Conservation (phyloP, 2,113 vertebrate genomes). For the Heterocephalus glaber region DNA sequence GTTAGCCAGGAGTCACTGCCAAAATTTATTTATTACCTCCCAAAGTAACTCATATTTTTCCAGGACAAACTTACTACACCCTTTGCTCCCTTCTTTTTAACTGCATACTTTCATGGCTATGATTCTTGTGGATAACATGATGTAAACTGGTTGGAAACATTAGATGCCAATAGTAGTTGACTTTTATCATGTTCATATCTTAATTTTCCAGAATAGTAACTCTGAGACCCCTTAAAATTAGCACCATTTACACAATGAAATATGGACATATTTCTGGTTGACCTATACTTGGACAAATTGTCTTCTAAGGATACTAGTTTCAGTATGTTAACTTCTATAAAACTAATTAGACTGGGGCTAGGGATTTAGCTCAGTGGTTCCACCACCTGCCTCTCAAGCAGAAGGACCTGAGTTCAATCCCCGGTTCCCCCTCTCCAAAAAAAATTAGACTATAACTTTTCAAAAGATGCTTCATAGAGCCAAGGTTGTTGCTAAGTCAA, state of each 20-base stretch:
- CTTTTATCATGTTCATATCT: constrained; percentile 37
- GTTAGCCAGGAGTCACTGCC: constrained; percentile 37
- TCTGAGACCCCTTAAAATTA: background rate
- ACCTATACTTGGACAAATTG: background rate
- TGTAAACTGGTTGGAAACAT: background rate
- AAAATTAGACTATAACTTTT: background rate
- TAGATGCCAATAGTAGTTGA: background rate
- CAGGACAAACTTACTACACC: background rate
- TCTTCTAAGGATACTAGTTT: background rate
- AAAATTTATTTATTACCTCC: constrained; percentile 58
- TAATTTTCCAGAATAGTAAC: background rate
- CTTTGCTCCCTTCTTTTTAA: constrained; percentile 41
- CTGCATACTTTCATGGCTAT: background rate
- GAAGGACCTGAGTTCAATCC: no score
- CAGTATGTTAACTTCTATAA: constrained; percentile 39
- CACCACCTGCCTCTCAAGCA: no score
- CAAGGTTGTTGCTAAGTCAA: constrained; percentile 47
- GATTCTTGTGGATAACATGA: background rate
- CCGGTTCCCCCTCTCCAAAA: no score
- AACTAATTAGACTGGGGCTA: no score
- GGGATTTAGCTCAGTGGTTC: no score
- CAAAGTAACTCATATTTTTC: constrained; percentile 53
- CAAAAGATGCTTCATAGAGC: background rate
- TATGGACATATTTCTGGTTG: background rate
- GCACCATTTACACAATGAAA: constrained; percentile 42